Base-by-base conservation (phyloP, 2,888 invertebrate species). In the Melipona beecheii region DNA sequence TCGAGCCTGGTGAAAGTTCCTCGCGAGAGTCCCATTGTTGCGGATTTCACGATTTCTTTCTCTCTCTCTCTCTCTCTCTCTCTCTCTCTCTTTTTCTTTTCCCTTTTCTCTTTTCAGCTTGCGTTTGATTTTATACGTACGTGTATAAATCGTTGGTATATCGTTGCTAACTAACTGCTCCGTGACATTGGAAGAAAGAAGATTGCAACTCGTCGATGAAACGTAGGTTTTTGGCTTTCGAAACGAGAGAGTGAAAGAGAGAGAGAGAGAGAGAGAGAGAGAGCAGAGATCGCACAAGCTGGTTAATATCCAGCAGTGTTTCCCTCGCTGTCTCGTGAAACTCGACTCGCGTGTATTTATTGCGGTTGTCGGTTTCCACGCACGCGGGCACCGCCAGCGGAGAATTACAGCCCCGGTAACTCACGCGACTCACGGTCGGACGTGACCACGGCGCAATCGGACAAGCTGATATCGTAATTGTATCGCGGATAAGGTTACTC, bases 261-360 rank as follows among this genome's bases (percentile, higher is more conserved):
- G 31, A 31, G 31, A 3, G 31, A 31, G 31, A 15, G 56, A 31
- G 52, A 62, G 64, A 76, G 31, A 4, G 31, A 31, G 31, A 31
- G 31, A 4, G 31, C 31, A 31, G 31, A 4, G 31, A 31, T 4
- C 31, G 31, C 31, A 31, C 17, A 68, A n/a, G 65, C 62, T 79
- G 65, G 68, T 71, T 65, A 15, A 36, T 36, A 36, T 65, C n/a
- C 36, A 65, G 15, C 64, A 36, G 21, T 36, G 64, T 65, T 65
- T 43, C 64, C 64, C n/a, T 36, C 64, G 74, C 71, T 58, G 36
- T 9, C 36, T 9, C 36, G 78, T 84, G 86, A 82, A 83, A 86
- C 84, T 82, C 83, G 79, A 86, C 75, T 87, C 86, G 72, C 56
- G 85, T 79, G 75, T 86, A 90, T 90, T 89, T 89, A 89, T 89